Conservation (phyloP, 2,888 invertebrate genomes). For the Mesochorus sp. region DNA sequence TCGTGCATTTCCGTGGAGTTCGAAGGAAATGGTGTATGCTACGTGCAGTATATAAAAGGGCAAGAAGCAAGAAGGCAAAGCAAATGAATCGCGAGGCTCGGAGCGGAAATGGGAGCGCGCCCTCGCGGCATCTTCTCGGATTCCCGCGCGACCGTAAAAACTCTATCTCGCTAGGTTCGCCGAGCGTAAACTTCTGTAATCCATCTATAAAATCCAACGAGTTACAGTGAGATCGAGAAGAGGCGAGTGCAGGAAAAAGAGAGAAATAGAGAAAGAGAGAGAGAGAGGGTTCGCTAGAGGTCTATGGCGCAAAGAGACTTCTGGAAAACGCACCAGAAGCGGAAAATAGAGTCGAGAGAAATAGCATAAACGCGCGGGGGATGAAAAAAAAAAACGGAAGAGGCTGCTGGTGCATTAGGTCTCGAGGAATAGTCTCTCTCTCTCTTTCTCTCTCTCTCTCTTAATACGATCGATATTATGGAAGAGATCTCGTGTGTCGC, state of each 20-base stretch:
- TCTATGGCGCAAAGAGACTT: slow-evolving; percentile 42
- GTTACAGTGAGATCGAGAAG: slow-evolving; percentile 55
- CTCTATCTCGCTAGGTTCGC: slow-evolving; percentile 68
- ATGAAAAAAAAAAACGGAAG: not conserved
- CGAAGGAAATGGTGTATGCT: not conserved
- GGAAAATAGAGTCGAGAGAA: slow-evolving; percentile 54
- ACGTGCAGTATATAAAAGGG: not conserved
- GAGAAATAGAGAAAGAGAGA: not conserved
- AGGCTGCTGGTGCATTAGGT: slow-evolving; percentile 16
- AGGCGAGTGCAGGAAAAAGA: too few relatives aligned
- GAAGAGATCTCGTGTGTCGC: slow-evolving; percentile 21
- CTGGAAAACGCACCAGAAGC: slow-evolving; percentile 49
- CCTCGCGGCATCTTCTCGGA: slow-evolving; percentile 39
- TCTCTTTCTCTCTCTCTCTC: slow-evolving; percentile 8
- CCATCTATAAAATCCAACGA: slow-evolving; percentile 74
- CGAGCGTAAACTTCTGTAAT: slow-evolving; percentile 72
- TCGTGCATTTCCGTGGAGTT: too few relatives aligned
- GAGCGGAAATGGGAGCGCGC: slow-evolving; percentile 31
- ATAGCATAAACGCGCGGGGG: slow-evolving; percentile 55
- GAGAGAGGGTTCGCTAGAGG: too few relatives aligned
- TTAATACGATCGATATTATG: slow-evolving; percentile 43
- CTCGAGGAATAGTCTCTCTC: slow-evolving; percentile 31
- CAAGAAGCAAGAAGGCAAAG: slow-evolving; percentile 2
- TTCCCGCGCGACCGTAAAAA: slow-evolving; percentile 66
- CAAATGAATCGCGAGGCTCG: slow-evolving; percentile 59